Evolutionary conservation across 1,140 invertebrate species (phyloP), one percentile per base, ranked within the genome.

Genomic region (Trigoniulus corallinus): DNA sequence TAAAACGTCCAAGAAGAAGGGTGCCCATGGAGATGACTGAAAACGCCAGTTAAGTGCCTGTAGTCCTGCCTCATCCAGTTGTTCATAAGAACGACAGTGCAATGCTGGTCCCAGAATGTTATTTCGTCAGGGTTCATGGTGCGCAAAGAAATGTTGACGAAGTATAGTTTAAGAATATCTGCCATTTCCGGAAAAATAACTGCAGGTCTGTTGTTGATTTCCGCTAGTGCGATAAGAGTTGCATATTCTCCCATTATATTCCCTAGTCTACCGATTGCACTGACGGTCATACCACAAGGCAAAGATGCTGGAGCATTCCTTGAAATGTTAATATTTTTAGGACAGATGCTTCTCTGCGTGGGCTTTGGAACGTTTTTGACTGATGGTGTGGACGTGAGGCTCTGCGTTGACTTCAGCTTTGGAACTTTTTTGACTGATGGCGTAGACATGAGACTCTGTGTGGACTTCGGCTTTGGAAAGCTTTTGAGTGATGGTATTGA

Each of bases 161-260:
- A 45, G 21, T 39, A 47, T 20, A 10, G 25, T 7, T 53, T 54
- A 20, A 18, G 50, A 26, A 10, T 20, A 26, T 20, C 25, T 40
- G 50, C 21, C 49, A 22, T 20, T 34, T 4, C 3, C 18, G 25
- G n/a, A n/a, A n/a, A n/a, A n/a, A n/a, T n/a, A n/a, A n/a, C n/a
- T n/a, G n/a, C n/a, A n/a, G n/a, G n/a, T 56, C 1, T 20, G 1
- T 7, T 54, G 7, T 75, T 77, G 42, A 71, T 62, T 51, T 72
- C 48, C 55, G 60, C 72, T 57, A 66, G 61, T 0, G 75, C 76
- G 72, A 73, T 78, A 2, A 77, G 72, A 0, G 74, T 73, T 0
- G 72, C 75, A 53, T 78, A 78, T 52, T 77, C 74, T 71, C 74
- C 77, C 59, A 79, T 78, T 57, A 76, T 74, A 60, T 79, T 78